Base-by-base conservation (phyloP, 1,140 invertebrate species). In the Megalopta genalis region DNA sequence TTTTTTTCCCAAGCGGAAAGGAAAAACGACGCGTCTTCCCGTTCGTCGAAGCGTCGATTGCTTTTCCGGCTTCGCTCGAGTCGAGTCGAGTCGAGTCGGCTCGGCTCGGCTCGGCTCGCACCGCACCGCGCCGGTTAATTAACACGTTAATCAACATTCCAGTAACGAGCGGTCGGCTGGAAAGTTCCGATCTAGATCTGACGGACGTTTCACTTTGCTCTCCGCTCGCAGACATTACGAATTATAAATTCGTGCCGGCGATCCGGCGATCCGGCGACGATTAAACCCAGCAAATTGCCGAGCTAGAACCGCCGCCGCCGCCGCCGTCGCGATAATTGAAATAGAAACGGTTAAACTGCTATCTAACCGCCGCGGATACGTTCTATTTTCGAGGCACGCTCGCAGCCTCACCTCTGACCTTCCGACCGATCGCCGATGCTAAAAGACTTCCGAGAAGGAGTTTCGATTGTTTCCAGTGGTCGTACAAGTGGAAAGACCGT, bases 111-210 rank as follows among this genome's bases (percentile, higher is more conserved):
- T 32, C 32, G 32, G 32, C 32, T 32, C 32, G 32, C 32, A 32
- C 32, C 32, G 32, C 32, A 4, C 32, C 39, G 39, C 42, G 42
- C 8, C 39, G 66, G 14, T 77, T 70, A 70, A 77, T 77, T 77
- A 77, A 77, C 75, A 70, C 66, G 66, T 69, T 77, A 62, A 77
- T 77, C 75, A 70, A 70, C 75, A 77, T 77, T 78, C 76, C 68
- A 64, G 62, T 49, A 71, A 54, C 75, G 37, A 65, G 49, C 37
- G 16, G 42, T 14, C 27, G 27, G 60, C 69, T 72, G 68, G 76
- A 72, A 71, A 78, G 67, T 72, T 21, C 60, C 76, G 62, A 78
- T 78, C 69, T 78, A 72, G 76, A 78, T 78, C 25, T 27, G 46
- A 78, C 52, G 60, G 32, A 23, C 69, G 67, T 78, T 78, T 72